Percentiles rank a stretch among this genome's conserved stretches.
These are phyloP conservation scores for Nematolebias whitei DNA, from an alignment of 2,113 vertebrate genomes.

Conservation along the genomic window DNA sequence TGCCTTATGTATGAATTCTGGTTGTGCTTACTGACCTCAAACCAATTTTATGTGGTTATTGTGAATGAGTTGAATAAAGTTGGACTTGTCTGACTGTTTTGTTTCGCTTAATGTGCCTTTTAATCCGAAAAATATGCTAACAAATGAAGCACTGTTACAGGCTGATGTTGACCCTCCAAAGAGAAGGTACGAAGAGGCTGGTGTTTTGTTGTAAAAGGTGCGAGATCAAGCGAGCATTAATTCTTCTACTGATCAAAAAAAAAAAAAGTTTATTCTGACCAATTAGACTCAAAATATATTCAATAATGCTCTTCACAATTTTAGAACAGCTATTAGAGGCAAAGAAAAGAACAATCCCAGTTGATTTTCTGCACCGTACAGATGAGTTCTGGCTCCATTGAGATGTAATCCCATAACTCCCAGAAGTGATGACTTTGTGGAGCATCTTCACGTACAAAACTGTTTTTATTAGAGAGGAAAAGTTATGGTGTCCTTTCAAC, in stretches of 20 bases:
- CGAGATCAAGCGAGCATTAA: too few relatives aligned
- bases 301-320: too few relatives aligned
- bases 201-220: not conserved
- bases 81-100: too few relatives aligned
- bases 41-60: too few relatives aligned
- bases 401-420: not conserved
- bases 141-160: too few relatives aligned
- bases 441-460: not conserved
- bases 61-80: too few relatives aligned
- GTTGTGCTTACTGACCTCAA: too few relatives aligned
- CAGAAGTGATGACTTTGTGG: not conserved
- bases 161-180: not conserved
- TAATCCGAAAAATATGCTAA: too few relatives aligned
- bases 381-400: not conserved
- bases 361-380: not conserved
- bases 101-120: too few relatives aligned
- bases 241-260: too few relatives aligned
- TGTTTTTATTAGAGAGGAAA: not conserved
- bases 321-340: too few relatives aligned
- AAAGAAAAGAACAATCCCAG: not conserved
- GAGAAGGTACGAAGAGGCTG: not conserved
- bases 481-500: not conserved
- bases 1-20: too few relatives aligned
- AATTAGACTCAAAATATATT: not conserved
- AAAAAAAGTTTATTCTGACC: not conserved